A percentile compares a stretch with the other conserved stretches of the same genome.
phyloP scores from a whole-genome alignment of 2,113 vertebrate genomes.

The Chamaetylas fuelleborni region DNA sequence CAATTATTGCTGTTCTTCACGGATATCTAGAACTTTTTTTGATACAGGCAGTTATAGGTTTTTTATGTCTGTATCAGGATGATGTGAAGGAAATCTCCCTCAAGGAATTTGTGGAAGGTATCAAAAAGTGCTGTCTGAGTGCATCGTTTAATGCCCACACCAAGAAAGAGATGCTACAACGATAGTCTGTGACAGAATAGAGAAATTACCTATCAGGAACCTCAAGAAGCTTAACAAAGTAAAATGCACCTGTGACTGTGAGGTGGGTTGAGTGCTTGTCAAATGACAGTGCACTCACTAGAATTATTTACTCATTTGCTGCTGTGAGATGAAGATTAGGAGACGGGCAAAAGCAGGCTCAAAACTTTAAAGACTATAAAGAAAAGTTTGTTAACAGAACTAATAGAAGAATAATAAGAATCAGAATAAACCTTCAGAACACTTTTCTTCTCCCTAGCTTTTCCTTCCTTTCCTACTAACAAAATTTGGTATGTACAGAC shows the following conservation, averaged over 20 bases:
- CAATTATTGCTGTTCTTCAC: background rate
- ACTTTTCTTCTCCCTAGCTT: background rate
- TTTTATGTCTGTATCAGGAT: background rate
- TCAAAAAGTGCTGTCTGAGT: background rate
- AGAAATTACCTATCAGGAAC: background rate
- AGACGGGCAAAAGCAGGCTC: background rate
- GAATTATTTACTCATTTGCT: background rate
- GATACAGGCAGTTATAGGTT: background rate
- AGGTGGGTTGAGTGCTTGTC: background rate
- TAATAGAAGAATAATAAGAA: background rate
- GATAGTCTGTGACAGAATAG: background rate
- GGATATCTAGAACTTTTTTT: background rate
- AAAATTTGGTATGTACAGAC: background rate
- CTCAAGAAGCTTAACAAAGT: background rate
- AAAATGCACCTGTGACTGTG: background rate
- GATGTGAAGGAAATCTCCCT: background rate
- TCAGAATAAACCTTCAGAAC: background rate
- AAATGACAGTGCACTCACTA: background rate
- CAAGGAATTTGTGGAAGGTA: background rate
- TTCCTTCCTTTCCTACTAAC: background rate
- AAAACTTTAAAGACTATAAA: background rate
- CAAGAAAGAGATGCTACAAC: accelerated
- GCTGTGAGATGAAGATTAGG: background rate
- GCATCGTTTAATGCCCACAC: too few species aligned
- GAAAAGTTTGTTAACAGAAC: background rate